Percentiles rank a stretch among this genome's conserved stretches.
These are phyloP conservation scores for Cotesia chilonis DNA, from an alignment of 1,140 invertebrate genomes.

Conservation along the genomic window DNA sequence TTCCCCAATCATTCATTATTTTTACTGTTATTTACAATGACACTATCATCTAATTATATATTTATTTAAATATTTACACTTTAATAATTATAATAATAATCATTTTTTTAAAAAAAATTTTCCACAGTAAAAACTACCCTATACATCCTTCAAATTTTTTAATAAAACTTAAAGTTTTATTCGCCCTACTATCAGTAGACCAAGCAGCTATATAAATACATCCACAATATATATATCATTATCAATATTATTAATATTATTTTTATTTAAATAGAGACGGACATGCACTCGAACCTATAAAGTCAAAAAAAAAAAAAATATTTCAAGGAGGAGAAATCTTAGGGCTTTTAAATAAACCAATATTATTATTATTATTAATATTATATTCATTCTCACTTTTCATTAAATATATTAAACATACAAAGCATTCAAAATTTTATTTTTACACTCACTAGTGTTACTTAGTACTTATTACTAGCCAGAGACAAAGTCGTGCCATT, in stretches of 20 bases:
- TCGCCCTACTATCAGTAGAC: background rate
- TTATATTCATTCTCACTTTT: no score
- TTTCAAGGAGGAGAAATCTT: constrained; percentile 7
- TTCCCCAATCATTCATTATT: background rate
- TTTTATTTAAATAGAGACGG: constrained; percentile 4
- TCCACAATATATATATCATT: background rate
- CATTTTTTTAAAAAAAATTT: no score
- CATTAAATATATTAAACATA: no score
- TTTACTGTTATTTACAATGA: constrained; percentile 15
- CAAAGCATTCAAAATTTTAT: background rate
- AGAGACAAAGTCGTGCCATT: constrained; percentile 7
- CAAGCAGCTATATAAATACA: background rate
- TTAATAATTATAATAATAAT: background rate
- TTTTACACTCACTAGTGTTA: background rate
- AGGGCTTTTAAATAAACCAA: background rate
- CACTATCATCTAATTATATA: constrained; percentile 11
- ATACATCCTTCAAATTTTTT: constrained; percentile 3
- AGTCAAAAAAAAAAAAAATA: background rate
- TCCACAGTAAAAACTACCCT: constrained; percentile 5
- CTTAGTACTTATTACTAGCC: background rate
- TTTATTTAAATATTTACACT: constrained; percentile 7
- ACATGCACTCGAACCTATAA: constrained; percentile 1
- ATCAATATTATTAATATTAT: background rate
- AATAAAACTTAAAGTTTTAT: background rate
- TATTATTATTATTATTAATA: no score